phyloP scores from a whole-genome alignment of 2,113 vertebrate species.

The Drymodes brunneopygia region DNA sequence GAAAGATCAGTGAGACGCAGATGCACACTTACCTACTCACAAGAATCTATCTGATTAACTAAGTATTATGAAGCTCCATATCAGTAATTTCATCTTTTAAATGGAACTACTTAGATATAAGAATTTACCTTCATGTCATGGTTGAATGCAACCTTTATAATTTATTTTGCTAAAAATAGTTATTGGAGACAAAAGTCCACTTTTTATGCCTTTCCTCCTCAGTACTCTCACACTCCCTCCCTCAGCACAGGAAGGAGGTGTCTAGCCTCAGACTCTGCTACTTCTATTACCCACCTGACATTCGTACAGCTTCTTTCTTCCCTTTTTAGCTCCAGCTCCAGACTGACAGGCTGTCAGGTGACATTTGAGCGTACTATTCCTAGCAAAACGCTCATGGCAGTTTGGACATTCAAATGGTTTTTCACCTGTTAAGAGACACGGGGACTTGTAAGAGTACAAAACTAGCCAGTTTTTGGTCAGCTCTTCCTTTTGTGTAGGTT shows the following conservation, averaged over 20 bases:
- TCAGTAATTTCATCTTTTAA: neutral
- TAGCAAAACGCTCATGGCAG: slow-evolving; percentile 93
- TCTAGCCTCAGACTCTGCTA: neutral
- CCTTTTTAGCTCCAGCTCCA: slow-evolving; percentile 93
- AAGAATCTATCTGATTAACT: neutral
- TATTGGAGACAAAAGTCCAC: neutral
- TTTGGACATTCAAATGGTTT: slow-evolving; percentile 97
- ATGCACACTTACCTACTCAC: neutral
- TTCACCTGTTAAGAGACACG: slow-evolving; percentile 80
- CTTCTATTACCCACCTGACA: slow-evolving; percentile 85
- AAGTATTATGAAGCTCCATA: neutral
- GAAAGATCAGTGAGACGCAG: neutral
- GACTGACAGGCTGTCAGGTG: slow-evolving; percentile 95
- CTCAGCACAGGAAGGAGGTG: neutral
- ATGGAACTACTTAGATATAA: neutral
- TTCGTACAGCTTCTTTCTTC: slow-evolving; percentile 95
- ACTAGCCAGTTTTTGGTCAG: neutral
- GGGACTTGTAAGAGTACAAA: neutral
- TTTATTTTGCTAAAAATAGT: neutral
- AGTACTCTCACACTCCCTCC: neutral
- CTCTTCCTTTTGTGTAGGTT: neutral
- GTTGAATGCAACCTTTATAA: neutral
- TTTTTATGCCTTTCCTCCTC: neutral
- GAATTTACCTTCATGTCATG: neutral
- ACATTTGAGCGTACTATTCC: slow-evolving; percentile 96